phyloP scores from a whole-genome alignment of 35 echinoderm and acorn worm genomes.

The Amphiura filiformis region DNA sequence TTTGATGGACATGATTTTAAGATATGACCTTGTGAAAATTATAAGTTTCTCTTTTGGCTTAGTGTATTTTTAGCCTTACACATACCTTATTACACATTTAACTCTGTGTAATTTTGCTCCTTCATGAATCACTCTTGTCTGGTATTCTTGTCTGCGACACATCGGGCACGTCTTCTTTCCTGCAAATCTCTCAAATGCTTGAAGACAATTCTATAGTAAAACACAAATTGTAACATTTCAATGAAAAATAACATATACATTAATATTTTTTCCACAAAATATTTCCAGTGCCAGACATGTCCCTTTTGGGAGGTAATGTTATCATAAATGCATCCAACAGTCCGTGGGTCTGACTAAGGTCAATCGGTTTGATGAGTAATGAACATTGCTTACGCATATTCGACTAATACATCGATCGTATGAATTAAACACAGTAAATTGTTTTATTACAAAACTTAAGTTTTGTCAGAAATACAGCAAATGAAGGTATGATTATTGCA shows the following conservation, averaged over 20 bases:
- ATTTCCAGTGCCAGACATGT: neutral
- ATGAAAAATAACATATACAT: neutral
- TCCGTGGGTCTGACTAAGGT: neutral
- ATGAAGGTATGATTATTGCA: no score
- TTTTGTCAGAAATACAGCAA: no score
- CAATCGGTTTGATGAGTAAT: no score
- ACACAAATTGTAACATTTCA: neutral
- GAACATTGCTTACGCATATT: no score
- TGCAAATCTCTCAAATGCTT: conserved; percentile 97
- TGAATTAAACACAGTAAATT: no score
- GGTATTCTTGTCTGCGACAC: conserved; percentile 85
- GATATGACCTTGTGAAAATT: no score
- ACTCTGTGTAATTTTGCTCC: conserved; percentile 71
- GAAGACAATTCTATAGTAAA: conserved; percentile 72
- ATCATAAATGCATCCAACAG: neutral
- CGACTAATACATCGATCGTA: no score
- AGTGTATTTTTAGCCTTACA: neutral
- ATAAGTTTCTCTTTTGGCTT: no score
- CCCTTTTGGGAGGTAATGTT: neutral
- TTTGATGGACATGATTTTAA: no score
- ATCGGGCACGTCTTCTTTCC: conserved; percentile 98
- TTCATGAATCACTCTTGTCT: conserved; percentile 97
- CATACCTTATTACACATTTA: conserved; percentile 77
- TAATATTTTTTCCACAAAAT: no score
- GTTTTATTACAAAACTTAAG: no score